These are phyloP conservation scores for Sebastes cheni DNA, from an alignment of 2,797 vertebrate species.

Conservation along the genomic window DNA sequence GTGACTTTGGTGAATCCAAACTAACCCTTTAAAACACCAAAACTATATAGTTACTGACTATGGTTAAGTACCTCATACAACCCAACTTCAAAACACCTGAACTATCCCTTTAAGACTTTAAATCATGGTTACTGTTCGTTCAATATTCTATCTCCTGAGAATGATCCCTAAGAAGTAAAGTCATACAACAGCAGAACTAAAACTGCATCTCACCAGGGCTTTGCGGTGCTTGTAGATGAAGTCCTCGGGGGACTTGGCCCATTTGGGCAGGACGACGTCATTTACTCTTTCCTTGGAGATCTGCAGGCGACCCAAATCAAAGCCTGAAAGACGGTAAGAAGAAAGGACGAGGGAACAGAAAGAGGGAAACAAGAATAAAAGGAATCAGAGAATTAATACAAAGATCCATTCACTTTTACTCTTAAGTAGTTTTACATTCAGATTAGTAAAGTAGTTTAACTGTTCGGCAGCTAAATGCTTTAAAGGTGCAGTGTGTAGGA, in stretches of 20 bases:
- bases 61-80: too few relatives aligned
- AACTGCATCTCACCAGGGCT: conserved; percentile 88
- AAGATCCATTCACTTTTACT: too few relatives aligned
- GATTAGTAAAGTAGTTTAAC: too few relatives aligned
- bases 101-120: too few relatives aligned
- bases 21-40: too few relatives aligned
- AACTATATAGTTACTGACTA: too few relatives aligned
- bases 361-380: background rate
- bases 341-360: background rate
- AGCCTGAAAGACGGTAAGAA: conserved; percentile 76
- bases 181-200: background rate
- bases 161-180: background rate
- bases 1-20: too few relatives aligned
- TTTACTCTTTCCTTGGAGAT: conserved; percentile 92
- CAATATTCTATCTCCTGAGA: background rate
- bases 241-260: conserved; percentile 95
- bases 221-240: conserved; percentile 98
- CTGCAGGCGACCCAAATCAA: conserved; percentile 93
- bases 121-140: background rate
- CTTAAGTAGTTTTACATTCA: too few relatives aligned
- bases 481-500: too few relatives aligned
- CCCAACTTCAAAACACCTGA: too few relatives aligned
- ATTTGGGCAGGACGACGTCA: conserved; percentile 92
- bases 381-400: background rate
- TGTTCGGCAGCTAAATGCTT: too few relatives aligned